Base-by-base conservation (phyloP, 2,113 vertebrate genomes). In the Ophthalmolycus amberensis region DNA sequence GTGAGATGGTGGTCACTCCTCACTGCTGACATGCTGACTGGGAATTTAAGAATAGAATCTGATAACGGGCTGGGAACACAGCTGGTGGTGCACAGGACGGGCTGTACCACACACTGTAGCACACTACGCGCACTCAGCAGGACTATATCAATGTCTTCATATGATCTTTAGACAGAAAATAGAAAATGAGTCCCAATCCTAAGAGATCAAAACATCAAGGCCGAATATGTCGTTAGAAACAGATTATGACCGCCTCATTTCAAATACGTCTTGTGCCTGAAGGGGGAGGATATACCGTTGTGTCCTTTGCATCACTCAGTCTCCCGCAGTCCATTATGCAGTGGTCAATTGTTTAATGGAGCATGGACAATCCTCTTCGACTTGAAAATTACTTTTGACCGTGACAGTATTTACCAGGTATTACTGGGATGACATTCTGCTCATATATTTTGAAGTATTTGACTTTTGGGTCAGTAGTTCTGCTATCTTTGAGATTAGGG, bases 1-100 rank as follows among this genome's bases (percentile, higher is more conserved):
- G 89, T 92, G 90, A 91, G 80, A 65, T 76, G 82, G 82, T 92
- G 88, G 89, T 90, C 91, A 90, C 59, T 87, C 76, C 59, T 87
- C 76, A 70, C 77, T 85, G 86, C 89, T 93, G 83, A 90, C 87
- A 88, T 85, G 88, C 90, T 86, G 83, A 85, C 86, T 83, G 83
- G 79, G 32, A 80, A 79, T 79, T 86, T 89, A 87, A 90, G 86
- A 88, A 94, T 92, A 92, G 87, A 85, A 85, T 16, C 79, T 78
- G 88, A 91, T 91, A 92, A 93, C 71, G 88, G 81, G 66, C 59
- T 59, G 84, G 77, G 72, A 82, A 75, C 81, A 88, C 63, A 50
- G 75, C 59, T 83, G 77, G 66, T 75, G 54, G 69, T 46, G 82
- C 75, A 71, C 80, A 83, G 83, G 74, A 86, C 65, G 0, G n/a